Evolutionary conservation across 2,888 invertebrate species (phyloP), one percentile per base, ranked within the genome.

Genomic region (Pristionchus arcanus): DNA sequence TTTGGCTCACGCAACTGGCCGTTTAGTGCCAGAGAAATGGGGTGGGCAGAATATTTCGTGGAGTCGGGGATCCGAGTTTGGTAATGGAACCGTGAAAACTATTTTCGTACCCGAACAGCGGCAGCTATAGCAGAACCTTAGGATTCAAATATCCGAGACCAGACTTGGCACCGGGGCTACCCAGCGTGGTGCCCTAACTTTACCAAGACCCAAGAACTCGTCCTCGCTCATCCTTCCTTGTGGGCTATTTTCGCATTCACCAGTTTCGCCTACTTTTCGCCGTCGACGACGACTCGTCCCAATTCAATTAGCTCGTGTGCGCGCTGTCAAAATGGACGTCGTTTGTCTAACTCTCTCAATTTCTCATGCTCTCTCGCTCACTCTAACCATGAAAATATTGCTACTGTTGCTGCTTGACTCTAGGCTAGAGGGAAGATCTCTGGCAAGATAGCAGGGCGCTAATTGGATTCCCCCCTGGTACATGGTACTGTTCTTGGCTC

Each of bases 241-340:
- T 7, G 25, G 63, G 63, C 63, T 63, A 63, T 63, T 63, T 63
- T 21, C 63, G 63, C 63, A 63, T 63, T 63, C 63, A 63, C 63
- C n/a, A 21, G 25, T 7, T n/a, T n/a, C 63, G 25, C 63, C 63
- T 63, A 63, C 63, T 63, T n/a, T 63, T n/a, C 25, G n/a, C n/a
- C n/a, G n/a, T n/a, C 25, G 63, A 9, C 42, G 42, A 49, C 68
- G 68, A 74, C 42, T 74, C 74, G 37, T 74, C 74, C 74, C 74
- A 81, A 49, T 81, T 53, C 81, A 81, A 81, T 81, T 81, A 81
- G 81, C 81, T 37, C 42, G n/a, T n/a, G 81, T 16, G 42, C 53
- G 42, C 53, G 81, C 49, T 81, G 81, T 81, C 81, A 53, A 81
- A 81, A 81, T 53, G 81, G 81, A 53, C 84, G 59, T 59, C 84